These are phyloP conservation scores for Anoplius nigerrimus DNA, from an alignment of 2,888 invertebrate genomes.

Conservation along the genomic window DNA sequence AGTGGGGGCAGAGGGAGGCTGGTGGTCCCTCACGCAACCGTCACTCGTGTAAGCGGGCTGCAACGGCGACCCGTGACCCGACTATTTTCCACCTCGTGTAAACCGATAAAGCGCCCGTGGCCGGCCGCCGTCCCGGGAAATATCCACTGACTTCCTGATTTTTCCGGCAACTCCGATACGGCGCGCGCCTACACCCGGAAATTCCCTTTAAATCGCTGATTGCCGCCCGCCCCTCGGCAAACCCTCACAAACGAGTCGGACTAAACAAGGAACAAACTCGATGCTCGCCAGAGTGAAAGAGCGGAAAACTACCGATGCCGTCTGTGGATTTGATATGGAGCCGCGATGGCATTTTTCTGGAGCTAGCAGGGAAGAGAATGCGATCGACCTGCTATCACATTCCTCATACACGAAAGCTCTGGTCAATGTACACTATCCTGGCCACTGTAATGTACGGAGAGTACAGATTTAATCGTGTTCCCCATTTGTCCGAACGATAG, in stretches of 20 bases:
- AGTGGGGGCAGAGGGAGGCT: no score
- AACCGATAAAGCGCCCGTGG: constrained; percentile 28
- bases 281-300: constrained; percentile 1
- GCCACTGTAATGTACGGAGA: no score
- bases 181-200: constrained; percentile 36
- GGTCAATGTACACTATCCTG: no score
- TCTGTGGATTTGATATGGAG: no score
- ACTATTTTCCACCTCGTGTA: constrained; percentile 23
- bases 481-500: no score
- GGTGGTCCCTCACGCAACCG: constrained; percentile 18
- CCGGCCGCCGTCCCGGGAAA: constrained; percentile 14
- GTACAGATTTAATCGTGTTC: no score
- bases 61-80: constrained; percentile 9
- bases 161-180: constrained; percentile 18
- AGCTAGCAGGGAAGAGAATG: no score
- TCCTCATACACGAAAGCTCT: no score
- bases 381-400: no score
- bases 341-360: no score
- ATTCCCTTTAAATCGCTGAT: constrained; percentile 48
- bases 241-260: constrained; percentile 22
- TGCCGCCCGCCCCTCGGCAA: constrained; percentile 22
- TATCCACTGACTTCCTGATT: constrained; percentile 40
- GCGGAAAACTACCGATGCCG: no score
- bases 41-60: constrained; percentile 31
- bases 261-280: constrained; percentile 35